Conservation (phyloP, 1,140 invertebrate species). For the Bradynema listronoti region DNA sequence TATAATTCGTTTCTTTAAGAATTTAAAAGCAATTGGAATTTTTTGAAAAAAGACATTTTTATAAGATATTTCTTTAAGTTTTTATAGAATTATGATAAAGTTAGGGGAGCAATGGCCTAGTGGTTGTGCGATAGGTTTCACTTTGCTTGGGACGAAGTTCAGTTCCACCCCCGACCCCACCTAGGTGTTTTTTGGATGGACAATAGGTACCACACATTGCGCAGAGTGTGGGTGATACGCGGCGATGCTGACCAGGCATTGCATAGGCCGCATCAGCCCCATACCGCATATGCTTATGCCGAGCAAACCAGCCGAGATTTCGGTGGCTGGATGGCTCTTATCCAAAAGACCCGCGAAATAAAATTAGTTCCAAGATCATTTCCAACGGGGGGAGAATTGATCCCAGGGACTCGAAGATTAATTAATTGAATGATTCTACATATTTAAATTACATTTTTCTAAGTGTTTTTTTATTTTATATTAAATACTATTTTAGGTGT, state of each 20-base stretch:
- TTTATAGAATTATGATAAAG: neutral
- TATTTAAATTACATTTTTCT: slow-evolving; percentile 8
- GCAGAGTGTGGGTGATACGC: no score
- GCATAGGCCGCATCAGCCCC: no score
- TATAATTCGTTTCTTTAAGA: neutral
- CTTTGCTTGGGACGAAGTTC: no score
- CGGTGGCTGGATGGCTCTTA: no score
- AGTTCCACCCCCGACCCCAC: no score
- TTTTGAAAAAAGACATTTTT: neutral
- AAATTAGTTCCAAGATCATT: neutral
- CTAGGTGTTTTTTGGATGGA: no score
- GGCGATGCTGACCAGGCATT: no score
- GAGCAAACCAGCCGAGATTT: no score
- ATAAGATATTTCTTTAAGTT: no score
- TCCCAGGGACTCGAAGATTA: neutral
- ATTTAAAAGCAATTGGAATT: neutral
- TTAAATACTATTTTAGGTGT: slow-evolving; percentile 66
- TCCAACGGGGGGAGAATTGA: neutral
- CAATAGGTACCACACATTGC: no score
- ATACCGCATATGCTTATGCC: no score
- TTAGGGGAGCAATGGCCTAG: neutral
- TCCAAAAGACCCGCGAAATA: no score
- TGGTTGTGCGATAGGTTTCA: neutral
- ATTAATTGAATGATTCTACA: neutral
- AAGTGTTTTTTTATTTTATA: slow-evolving; percentile 13